Evolutionary conservation across 2,888 invertebrate genomes (phyloP), one percentile per base, ranked within the genome.

Genomic region (Belgica antarctica): DNA sequence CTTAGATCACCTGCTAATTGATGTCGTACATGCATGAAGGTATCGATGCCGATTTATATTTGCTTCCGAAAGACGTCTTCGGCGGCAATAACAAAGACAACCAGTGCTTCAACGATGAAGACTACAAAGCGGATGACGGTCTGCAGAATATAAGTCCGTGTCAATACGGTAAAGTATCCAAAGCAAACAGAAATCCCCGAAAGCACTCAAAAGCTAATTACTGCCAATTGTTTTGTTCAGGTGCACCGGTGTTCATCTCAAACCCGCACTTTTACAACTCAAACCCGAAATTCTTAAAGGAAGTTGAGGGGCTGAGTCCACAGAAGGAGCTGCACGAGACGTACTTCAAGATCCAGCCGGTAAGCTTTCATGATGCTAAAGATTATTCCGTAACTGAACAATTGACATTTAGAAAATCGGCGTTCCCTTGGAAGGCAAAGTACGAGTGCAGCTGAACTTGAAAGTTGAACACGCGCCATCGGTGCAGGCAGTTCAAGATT

Each of bases 241-340:
- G 88, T 76, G 93, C 94, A 0, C 95, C 95, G 0, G 89, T 95
- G 0, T 92, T 90, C 74, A 82, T 94, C 7, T 95, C 94, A 0
- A 92, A 89, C 78, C 94, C 94, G 0, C 95, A 95, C 77, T 96
- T 94, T 80, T 90, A 88, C 77, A 87, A 91, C 72, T 89, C 92
- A 0, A 90, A 92, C 76, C 87, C 87, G 0, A 81, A 80, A 12
- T 82, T 92, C 0, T 76, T 88, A 15, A 80, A 85, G 0, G 84
- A 85, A 0, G 86, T 92, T 12, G 87, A 88, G 65, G 93, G 93
- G 1, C 80, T 94, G 7, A 82, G 83, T 1, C 92, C 94, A 0
- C 80, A 84, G 8, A 81, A 84, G 74, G 83, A 87, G 66, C 82
- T 85, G 70, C 94, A 94, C 75, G 85, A 86, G 75, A 87, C 90